These are phyloP conservation scores for Myotis planiceps DNA, from an alignment of 2,797 vertebrate species.

Conservation along the genomic window DNA sequence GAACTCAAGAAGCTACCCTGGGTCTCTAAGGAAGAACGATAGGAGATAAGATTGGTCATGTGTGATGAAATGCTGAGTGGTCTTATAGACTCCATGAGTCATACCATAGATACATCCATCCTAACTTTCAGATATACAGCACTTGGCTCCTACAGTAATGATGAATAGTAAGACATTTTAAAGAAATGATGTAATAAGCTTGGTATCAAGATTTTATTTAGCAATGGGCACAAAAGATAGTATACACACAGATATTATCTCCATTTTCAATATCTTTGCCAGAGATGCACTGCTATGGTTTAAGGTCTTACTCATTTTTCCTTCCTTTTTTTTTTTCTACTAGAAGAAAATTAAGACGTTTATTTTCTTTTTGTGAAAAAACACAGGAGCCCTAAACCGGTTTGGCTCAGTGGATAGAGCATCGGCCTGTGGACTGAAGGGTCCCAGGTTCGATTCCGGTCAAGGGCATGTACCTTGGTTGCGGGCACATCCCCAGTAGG, in stretches of 20 bases:
- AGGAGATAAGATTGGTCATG: neutral
- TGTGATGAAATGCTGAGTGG: neutral
- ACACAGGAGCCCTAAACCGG: no score
- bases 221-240: neutral
- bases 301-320: neutral
- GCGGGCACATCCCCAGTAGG: no score
- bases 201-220: neutral
- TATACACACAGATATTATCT: neutral
- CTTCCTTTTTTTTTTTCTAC: neutral
- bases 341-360: conserved; percentile 45
- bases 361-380: conserved; percentile 67
- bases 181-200: neutral
- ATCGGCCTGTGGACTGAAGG: no score
- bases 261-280: neutral
- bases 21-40: neutral
- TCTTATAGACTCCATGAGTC: neutral
- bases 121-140: neutral
- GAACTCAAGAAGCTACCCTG: neutral
- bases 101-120: neutral
- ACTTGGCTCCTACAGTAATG: neutral
- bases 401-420: no score
- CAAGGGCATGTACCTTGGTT: no score
- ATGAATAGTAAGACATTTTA: neutral
- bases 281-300: neutral
- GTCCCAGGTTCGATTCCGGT: no score